Conservation (phyloP, 2,113 vertebrate species). For the Melanocharis versteri region DNA sequence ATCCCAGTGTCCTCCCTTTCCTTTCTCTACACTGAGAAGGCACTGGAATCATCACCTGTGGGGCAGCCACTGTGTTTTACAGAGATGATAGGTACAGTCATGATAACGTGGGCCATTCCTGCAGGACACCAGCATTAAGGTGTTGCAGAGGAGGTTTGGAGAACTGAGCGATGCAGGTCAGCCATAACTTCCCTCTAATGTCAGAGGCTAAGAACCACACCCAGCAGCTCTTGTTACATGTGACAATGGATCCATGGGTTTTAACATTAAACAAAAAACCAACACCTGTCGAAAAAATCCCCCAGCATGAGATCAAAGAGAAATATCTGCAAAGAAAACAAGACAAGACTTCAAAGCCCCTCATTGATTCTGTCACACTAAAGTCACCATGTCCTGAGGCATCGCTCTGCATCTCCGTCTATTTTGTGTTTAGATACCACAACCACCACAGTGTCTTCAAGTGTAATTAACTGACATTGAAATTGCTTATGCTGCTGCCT, state of each 20-base stretch:
- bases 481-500: not conserved
- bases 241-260: not conserved
- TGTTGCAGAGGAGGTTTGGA: not conserved
- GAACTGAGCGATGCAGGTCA: not conserved
- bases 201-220: not conserved
- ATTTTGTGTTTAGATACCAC: not conserved
- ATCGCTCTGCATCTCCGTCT: not conserved
- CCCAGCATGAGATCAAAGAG: constrained; percentile 60
- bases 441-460: not conserved
- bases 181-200: not conserved
- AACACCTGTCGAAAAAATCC: constrained; percentile 64
- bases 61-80: not conserved
- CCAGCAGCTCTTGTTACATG: not conserved
- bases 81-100: not conserved
- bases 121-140: not conserved
- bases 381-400: not conserved
- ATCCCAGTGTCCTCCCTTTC: not conserved
- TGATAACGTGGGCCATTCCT: not conserved
- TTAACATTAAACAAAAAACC: not conserved
- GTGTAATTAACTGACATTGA: not conserved
- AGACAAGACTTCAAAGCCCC: not conserved
- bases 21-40: not conserved
- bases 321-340: constrained; percentile 36
- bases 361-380: not conserved
- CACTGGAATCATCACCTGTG: not conserved